Conservation (phyloP, 2,797 vertebrate species). For the Monodelphis domestica region DNA sequence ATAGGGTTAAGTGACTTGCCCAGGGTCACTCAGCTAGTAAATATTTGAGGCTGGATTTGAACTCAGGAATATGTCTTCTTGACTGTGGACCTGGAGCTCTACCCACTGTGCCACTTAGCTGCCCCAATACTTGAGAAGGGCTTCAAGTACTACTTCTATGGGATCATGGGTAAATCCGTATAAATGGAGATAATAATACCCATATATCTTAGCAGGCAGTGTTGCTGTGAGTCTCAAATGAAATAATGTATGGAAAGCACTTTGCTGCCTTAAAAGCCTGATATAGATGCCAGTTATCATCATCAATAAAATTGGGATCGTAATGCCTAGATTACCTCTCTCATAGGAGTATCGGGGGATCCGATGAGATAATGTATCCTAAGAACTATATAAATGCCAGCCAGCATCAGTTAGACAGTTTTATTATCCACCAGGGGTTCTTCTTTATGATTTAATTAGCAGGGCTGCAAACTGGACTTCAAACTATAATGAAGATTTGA, state of each 20-base stretch:
- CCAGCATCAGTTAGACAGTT: background rate
- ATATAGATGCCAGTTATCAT: background rate
- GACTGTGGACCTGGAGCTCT: no score
- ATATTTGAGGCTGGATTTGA: no score
- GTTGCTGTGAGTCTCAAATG: background rate
- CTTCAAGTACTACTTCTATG: background rate
- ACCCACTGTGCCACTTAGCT: no score
- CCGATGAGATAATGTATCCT: background rate
- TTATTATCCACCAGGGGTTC: background rate
- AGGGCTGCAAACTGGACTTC: background rate
- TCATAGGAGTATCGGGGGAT: background rate
- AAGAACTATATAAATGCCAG: background rate
- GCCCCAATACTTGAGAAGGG: background rate
- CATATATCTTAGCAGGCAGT: background rate
- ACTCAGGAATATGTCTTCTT: no score
- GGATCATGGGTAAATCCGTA: background rate
- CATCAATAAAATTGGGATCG: background rate
- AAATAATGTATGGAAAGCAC: background rate
- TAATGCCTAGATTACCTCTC: background rate
- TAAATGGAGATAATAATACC: background rate
- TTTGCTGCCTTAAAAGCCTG: background rate
- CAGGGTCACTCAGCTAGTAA: no score
- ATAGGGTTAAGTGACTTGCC: no score
- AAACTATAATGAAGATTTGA: conserved; percentile 11
- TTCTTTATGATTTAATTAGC: background rate